Evolutionary conservation across 1,140 invertebrate species (phyloP).

Genomic region (Drosophila sucinea): DNA sequence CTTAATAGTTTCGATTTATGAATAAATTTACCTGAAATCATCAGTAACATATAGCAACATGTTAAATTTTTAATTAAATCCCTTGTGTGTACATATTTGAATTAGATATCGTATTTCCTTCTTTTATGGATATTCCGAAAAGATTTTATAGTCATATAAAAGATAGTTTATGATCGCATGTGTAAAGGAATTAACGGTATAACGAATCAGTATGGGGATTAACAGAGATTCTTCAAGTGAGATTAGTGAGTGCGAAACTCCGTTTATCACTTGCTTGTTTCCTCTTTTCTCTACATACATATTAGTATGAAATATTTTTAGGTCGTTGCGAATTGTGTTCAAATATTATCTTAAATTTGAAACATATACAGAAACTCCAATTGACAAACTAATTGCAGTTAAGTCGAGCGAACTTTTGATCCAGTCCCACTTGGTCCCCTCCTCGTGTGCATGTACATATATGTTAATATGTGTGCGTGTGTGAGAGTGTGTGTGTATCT

Average conservation of each 20-base stretch:
- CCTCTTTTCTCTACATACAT: too few relatives aligned
- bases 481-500: slow-evolving; percentile 29
- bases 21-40: slow-evolving; percentile 9
- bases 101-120: background rate
- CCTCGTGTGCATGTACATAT: slow-evolving; percentile 11
- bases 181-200: too few relatives aligned
- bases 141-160: background rate
- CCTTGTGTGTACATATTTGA: background rate
- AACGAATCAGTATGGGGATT: too few relatives aligned
- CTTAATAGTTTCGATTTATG: background rate
- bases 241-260: too few relatives aligned
- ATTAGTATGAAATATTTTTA: too few relatives aligned
- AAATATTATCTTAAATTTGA: too few relatives aligned
- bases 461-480: background rate
- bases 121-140: background rate
- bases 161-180: background rate
- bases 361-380: slow-evolving; percentile 54
- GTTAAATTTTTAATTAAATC: background rate
- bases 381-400: slow-evolving; percentile 83
- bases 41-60: background rate
- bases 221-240: too few relatives aligned
- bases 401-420: slow-evolving; percentile 72
- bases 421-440: slow-evolving; percentile 23
- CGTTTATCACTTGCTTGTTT: too few relatives aligned
- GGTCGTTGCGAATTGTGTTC: too few relatives aligned